Evolutionary conservation across 64 coral and sea anemone genomes (phyloP).

Genomic region (Anthopleura sola): DNA sequence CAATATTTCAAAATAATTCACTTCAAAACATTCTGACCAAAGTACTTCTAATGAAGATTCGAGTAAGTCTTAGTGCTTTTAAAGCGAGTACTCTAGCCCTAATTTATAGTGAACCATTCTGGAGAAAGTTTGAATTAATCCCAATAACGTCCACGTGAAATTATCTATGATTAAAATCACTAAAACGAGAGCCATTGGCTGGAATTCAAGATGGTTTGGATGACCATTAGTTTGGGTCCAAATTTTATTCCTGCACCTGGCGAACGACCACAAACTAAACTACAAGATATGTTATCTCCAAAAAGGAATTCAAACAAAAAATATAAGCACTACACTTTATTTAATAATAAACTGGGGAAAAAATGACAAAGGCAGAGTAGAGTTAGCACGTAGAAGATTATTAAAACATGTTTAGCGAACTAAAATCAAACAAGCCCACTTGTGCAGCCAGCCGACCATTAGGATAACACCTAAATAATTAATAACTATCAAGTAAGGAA

Average conservation of each 20-base stretch:
- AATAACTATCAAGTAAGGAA: slow-evolving; percentile 14
- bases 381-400: background rate
- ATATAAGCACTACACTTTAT: background rate
- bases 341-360: background rate
- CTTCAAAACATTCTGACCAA: background rate
- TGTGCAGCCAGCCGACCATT: background rate
- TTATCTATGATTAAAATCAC: background rate
- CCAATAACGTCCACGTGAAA: background rate
- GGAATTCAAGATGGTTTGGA: background rate
- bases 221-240: background rate
- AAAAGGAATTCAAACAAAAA: background rate
- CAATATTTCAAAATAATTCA: slow-evolving; percentile 10
- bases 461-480: slow-evolving; percentile 12
- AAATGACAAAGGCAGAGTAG: background rate
- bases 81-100: background rate
- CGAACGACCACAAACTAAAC: background rate
- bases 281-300: background rate
- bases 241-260: background rate
- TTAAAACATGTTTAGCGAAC: slow-evolving; percentile 14
- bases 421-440: slow-evolving; percentile 8
- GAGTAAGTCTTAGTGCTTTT: background rate
- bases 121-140: background rate
- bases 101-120: background rate
- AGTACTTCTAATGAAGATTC: slow-evolving; percentile 5
- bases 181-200: background rate